Evolutionary conservation across 2,797 vertebrate species (phyloP).

Genomic region (Telmatherina bonti): DNA sequence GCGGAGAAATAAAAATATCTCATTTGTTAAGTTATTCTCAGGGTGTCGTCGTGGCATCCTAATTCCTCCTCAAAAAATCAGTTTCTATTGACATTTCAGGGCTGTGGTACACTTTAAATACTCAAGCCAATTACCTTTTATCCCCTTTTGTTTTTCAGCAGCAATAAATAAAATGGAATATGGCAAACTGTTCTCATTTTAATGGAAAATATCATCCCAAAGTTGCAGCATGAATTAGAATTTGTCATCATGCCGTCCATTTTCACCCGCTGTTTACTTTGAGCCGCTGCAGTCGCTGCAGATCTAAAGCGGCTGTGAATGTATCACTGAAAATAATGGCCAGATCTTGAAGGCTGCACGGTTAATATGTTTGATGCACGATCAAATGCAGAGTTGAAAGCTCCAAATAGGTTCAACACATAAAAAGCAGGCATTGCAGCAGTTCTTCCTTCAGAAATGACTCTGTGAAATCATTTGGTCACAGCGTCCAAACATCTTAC

Average conservation of each 20-base stretch:
- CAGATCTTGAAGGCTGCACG: background rate
- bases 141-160: constrained; percentile 30
- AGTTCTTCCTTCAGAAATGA: constrained; percentile 32
- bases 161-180: constrained; percentile 28
- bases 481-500: constrained; percentile 49
- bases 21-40: constrained; percentile 42
- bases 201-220: constrained; percentile 39
- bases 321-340: constrained; percentile 24
- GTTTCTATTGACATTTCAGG: constrained; percentile 31
- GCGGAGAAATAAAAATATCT: constrained; percentile 26
- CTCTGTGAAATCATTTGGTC: constrained; percentile 62
- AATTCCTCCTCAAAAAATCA: constrained; percentile 22
- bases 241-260: constrained; percentile 32
- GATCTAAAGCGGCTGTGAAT: constrained; percentile 16
- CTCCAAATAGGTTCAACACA: constrained; percentile 18
- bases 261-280: constrained; percentile 9
- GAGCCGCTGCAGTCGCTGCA: constrained; percentile 13
- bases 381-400: constrained; percentile 39
- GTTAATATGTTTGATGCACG: constrained; percentile 34
- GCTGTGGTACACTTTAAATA: constrained; percentile 20
- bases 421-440: constrained; percentile 35
- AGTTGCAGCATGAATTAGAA: constrained; percentile 44
- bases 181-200: constrained; percentile 33
- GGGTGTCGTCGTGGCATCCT: constrained; percentile 24
- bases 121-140: background rate